Conservation (phyloP, 2,888 invertebrate species). For the Mythimna vitellina region DNA sequence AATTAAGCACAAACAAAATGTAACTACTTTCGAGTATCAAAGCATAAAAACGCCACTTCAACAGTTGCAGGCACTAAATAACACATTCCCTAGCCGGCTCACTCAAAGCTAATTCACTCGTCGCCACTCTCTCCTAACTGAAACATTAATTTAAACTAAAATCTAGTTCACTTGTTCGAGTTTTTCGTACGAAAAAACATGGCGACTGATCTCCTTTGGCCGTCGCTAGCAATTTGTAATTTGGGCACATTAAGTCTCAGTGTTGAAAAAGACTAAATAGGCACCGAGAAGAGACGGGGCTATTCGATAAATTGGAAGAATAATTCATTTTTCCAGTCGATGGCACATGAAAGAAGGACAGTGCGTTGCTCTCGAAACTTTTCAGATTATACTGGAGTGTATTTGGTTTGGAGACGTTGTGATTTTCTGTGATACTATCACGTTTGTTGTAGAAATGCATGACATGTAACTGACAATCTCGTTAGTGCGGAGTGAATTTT, state of each 20-base stretch:
- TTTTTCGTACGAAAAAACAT: conserved; percentile 57
- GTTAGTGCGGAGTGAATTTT: too few relatives aligned
- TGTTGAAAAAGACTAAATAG: conserved; percentile 76
- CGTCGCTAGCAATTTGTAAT: conserved; percentile 59
- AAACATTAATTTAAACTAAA: conserved; percentile 56
- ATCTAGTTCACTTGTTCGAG: conserved; percentile 51
- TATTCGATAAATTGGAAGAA: conserved; percentile 84
- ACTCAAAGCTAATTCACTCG: conserved; percentile 31
- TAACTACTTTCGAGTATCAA: conserved; percentile 14
- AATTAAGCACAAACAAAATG: conserved; percentile 11
- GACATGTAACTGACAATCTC: too few relatives aligned
- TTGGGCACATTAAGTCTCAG: conserved; percentile 51
- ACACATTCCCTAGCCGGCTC: conserved; percentile 20
- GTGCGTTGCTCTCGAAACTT: conserved; percentile 64
- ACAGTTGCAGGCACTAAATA: conserved; percentile 30
- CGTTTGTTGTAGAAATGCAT: too few relatives aligned
- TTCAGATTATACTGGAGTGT: conserved; percentile 49
- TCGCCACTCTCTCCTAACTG: conserved; percentile 29
- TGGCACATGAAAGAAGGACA: conserved; percentile 78
- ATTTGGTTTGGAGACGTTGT: conserved; percentile 22
- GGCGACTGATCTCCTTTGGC: conserved; percentile 46
- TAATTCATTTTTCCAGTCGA: conserved; percentile 86
- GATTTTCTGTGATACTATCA: neutral
- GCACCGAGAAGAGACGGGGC: conserved; percentile 65
- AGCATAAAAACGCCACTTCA: conserved; percentile 21